phyloP scores from a whole-genome alignment of 2,888 invertebrate genomes.

The Drosophila suboccidentalis region DNA sequence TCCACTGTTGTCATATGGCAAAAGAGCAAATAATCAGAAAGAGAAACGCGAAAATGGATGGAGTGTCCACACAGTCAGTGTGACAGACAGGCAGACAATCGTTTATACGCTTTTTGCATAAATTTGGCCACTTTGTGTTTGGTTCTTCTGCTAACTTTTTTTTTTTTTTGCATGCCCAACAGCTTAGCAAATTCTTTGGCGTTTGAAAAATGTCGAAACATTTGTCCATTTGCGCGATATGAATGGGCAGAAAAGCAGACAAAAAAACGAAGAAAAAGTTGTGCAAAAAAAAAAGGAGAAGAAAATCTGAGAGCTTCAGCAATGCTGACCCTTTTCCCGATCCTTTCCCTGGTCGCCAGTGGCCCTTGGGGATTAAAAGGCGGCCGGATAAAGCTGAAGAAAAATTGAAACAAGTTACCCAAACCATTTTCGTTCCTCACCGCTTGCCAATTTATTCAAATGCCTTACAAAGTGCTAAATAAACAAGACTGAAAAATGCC shows the following conservation, averaged over 20 bases:
- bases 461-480: conserved; percentile 82
- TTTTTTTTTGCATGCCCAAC: conserved; percentile 33
- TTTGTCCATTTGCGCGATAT: conserved; percentile 72
- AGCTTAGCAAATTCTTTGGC: conserved; percentile 62
- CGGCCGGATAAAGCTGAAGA: conserved; percentile 54
- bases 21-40: conserved; percentile 47
- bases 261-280: conserved; percentile 31
- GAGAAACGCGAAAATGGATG: conserved; percentile 47
- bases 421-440: conserved; percentile 57
- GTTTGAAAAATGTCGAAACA: conserved; percentile 77
- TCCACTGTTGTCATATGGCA: conserved; percentile 34
- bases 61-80: conserved; percentile 30
- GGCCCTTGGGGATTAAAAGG: conserved; percentile 69
- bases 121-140: conserved; percentile 76
- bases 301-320: conserved; percentile 58
- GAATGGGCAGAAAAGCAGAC: conserved; percentile 29
- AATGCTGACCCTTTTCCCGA: conserved; percentile 73
- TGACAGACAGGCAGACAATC: conserved; percentile 43
- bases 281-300: conserved; percentile 20
- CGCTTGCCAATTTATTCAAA: conserved; percentile 82
- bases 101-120: conserved; percentile 66
- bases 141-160: conserved; percentile 27
- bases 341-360: conserved; percentile 32
- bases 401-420: conserved; percentile 73
- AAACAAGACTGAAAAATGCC: conserved; percentile 75